Evolutionary conservation across 2,888 invertebrate species (phyloP), one percentile per base, ranked within the genome.

Genomic region (Leucophenga maculata): DNA sequence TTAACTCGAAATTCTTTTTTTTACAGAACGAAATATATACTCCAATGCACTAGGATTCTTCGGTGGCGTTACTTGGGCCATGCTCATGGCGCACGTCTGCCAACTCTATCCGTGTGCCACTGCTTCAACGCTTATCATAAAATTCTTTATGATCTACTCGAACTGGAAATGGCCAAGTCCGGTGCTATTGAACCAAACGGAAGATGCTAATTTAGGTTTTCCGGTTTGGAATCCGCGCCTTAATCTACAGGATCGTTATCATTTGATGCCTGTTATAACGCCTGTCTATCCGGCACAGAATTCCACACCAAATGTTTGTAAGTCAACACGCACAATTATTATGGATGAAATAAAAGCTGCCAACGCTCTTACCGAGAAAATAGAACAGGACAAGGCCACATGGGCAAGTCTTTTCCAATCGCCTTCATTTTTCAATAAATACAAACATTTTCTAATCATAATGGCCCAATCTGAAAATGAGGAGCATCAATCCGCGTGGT

Each of bases 131-230:
- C n/a, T 50, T 9, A 2, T 50, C 6, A 6, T 1, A 1, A 97
- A 98, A 89, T 98, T 98, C 91, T 99, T 98, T 90, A 91, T 97
- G 52, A 96, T 98, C n/a, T 98, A 97, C 89, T 95, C 95, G 52
- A 94, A 95, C 87, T 98, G 98, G 98, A 94, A 96, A 84, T 98
- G 98, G 98, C 98, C 98, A 0, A 95, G 96, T 86, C 98, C 98
- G 0, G 97, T 99, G n/a, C 89, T 98, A 74, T 90, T 98, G 16
- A 13, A 14, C 8, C 1, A 50, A 1, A 18, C 97, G 97, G 85
- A 50, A 14, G 50, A 13, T 8, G 11, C 18, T 6, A 3, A 50
- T 16, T 50, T 50, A 11, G 50, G 50, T 8, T 50, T 94, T 95
- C 78, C 94, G 75, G 76, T 97, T 0, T 98, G 98, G 98, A 97